Evolutionary conservation across 1,140 invertebrate species (phyloP), one percentile per base, ranked within the genome.

Genomic region (Telenomus remus): DNA sequence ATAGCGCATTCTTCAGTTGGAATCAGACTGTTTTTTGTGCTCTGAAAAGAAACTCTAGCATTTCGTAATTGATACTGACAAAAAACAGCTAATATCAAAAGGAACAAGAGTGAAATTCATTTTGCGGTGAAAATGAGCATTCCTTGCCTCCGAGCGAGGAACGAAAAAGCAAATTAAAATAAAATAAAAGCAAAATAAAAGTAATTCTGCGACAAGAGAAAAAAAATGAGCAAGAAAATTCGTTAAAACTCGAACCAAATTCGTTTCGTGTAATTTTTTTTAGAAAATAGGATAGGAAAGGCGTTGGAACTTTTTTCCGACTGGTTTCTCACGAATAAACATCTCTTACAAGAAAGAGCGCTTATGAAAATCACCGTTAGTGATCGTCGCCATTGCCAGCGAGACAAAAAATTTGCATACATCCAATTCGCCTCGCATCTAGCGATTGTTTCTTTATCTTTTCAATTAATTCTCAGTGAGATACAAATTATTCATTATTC

Each of bases 361-460:
- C 61, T 39, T 51, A 71, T 66, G 66, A 76, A 76, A 76, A 76
- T 70, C 61, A 76, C 66, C 73, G 73, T 76, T 76, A 76, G 8
- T 15, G 60, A 60, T 76, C 65, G 53, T 65, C 65, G 57, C 27
- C 53, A n/a, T n/a, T n/a, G 54, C 60, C 53, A 65, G 54, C 49
- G 48, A 60, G 44, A 59, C 49, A 4, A 56, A 33, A 48, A 5
- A 56, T 72, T 63, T 61, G 42, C 55, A 65, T 70, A 76, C 55
- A 49, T 48, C n/a, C 14, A 33, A 48, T 53, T 49, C 53, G n/a
- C n/a, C n/a, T n/a, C n/a, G n/a, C n/a, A n/a, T n/a, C n/a, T n/a
- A n/a, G n/a, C n/a, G n/a, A n/a, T n/a, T n/a, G n/a, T n/a, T n/a
- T n/a, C n/a, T n/a, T n/a, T n/a, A n/a, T n/a, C n/a, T n/a, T n/a